Conservation (phyloP, 2,888 invertebrate genomes). For the Doris montereyensis region DNA sequence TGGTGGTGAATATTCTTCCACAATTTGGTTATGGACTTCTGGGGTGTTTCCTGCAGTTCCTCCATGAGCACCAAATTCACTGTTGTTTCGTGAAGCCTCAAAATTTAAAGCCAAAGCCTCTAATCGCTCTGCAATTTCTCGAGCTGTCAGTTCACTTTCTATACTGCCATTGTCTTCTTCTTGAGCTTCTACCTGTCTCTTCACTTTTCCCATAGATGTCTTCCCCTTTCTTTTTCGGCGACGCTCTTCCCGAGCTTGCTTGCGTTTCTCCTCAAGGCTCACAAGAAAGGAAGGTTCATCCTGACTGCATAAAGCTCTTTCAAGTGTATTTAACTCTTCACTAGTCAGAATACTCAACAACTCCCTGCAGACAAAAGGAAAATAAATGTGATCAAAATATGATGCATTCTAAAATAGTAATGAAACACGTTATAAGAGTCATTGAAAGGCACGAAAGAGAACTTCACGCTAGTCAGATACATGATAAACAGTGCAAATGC, state of each 20-base stretch:
- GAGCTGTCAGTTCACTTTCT: slow-evolving; percentile 38
- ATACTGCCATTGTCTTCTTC: slow-evolving; percentile 39
- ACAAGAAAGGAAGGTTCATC: slow-evolving; percentile 75
- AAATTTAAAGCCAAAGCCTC: slow-evolving; percentile 40
- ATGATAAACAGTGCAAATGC: too few species aligned
- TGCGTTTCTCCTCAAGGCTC: slow-evolving; percentile 38
- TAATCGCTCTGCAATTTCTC: slow-evolving; percentile 39
- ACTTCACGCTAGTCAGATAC: too few species aligned
- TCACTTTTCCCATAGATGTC: not conserved
- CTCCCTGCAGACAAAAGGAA: slow-evolving; percentile 77
- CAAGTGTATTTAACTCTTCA: slow-evolving; percentile 87
- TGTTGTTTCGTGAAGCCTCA: slow-evolving; percentile 29
- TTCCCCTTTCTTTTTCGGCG: slow-evolving; percentile 29
- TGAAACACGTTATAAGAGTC: too few species aligned
- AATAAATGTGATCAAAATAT: not conserved
- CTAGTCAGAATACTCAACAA: slow-evolving; percentile 89
- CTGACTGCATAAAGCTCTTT: slow-evolving; percentile 91
- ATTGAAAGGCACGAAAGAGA: too few species aligned
- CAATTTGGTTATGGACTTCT: slow-evolving; percentile 22
- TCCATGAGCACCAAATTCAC: not conserved
- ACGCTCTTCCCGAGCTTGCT: slow-evolving; percentile 6
- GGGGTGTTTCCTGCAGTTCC: not conserved
- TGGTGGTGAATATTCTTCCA: slow-evolving; percentile 16
- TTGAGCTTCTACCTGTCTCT: not conserved
- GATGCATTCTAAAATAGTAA: not conserved